Evolutionary conservation across 2,888 invertebrate genomes (phyloP).

Genomic region (Chrysotoxum bicinctum): DNA sequence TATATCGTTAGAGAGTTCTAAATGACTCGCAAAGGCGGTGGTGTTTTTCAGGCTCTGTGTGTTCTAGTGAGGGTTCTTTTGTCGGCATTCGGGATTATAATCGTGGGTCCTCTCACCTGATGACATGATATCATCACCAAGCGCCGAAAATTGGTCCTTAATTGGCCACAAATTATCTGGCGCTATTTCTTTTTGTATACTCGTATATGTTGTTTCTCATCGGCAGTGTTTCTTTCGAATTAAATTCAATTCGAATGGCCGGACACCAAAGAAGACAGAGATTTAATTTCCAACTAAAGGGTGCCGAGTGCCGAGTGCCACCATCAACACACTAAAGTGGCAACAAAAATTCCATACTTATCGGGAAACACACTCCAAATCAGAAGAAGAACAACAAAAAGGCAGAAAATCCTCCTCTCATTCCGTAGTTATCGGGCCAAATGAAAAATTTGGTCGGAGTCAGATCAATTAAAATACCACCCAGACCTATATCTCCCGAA

Average conservation of each 20-base stretch:
- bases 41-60: constrained; percentile 8
- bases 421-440: constrained; percentile 31
- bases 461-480: constrained; percentile 71
- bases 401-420: background rate
- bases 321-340: constrained; percentile 65
- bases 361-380: constrained; percentile 45
- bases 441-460: constrained; percentile 36
- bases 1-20: constrained; percentile 71
- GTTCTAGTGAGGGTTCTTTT: constrained; percentile 53
- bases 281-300: constrained; percentile 12
- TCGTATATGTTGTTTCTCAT: background rate
- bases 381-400: constrained; percentile 5
- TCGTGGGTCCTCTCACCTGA: constrained; percentile 68
- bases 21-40: constrained; percentile 66
- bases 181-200: constrained; percentile 35
- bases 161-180: constrained; percentile 72
- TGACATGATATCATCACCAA: constrained; percentile 68
- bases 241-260: constrained; percentile 37
- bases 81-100: constrained; percentile 59
- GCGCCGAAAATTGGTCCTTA: constrained; percentile 70
- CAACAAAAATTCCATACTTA: constrained; percentile 66
- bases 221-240: constrained; percentile 5
- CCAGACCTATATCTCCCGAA: constrained; percentile 26
- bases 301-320: constrained; percentile 63
- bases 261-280: constrained; percentile 55